Evolutionary conservation across 2,797 vertebrate genomes (phyloP), one percentile per base, ranked within the genome.

Genomic region (Pangasius macronema): DNA sequence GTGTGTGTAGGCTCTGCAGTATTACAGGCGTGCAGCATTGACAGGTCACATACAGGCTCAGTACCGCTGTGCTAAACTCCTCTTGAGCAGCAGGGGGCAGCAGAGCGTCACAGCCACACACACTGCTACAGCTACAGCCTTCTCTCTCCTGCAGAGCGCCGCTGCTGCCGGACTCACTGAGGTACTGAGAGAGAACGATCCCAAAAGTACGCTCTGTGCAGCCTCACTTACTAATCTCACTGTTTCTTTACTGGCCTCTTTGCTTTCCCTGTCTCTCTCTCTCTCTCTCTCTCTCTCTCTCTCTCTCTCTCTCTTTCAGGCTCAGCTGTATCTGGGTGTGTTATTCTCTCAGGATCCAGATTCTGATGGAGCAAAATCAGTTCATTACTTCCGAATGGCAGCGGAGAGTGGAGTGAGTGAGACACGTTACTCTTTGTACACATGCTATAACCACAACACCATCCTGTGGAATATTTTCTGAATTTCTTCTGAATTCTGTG

Each of bases 301-400:
- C 6, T 57, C 3, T 68, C 87, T 13, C 72, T 95, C 94, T 95
- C 94, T 39, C 92, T 49, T 88, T 22, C 90, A 99, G 98, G 98
- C 98, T 82, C 98, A 99, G 92, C 92, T 97, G 86, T 98, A 96
- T 83, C 96, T 99, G 7, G 97, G 97, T 2, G 97, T 97, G 0
- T 91, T 98, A 77, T 96, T 95, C 87, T 93, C 96, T 86, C 96
- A 93, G 91, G 95, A 95, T 77, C 90, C 94, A 0, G 86, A 95
- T 42, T 92, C 93, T 88, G 94, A 97, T 7, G 91, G 93, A 3
- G 88, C 88, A 88, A 96, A 90, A 91, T 96, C 96, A 3, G 93
- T 97, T 86, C 94, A 94, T 27, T 98, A 97, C 91, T 95, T 98
- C 90, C 92, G 94, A 95, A 96, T 97, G 95, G 97, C 98, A 89